Conservation (phyloP, 2,797 vertebrate species). For the Fundulus diaphanus region DNA sequence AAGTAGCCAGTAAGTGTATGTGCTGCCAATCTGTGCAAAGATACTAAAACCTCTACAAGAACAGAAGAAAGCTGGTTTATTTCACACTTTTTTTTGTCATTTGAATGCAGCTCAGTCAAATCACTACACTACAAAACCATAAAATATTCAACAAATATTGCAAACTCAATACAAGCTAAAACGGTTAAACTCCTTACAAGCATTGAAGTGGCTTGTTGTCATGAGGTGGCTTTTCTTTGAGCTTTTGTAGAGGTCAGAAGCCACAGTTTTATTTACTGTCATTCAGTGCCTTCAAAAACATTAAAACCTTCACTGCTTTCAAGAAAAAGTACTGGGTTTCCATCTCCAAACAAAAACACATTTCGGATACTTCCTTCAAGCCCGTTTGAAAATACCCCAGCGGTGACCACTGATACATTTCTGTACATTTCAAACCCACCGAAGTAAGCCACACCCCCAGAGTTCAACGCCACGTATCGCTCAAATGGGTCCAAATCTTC, state of each 20-base stretch:
- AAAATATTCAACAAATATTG: not conserved
- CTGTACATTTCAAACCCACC: slow-evolving; percentile 87
- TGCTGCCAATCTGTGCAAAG: not conserved
- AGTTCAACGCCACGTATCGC: slow-evolving; percentile 86
- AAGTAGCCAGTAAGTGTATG: not conserved
- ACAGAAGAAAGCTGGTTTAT: not conserved
- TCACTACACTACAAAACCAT: not conserved
- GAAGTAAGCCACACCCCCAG: slow-evolving; percentile 84
- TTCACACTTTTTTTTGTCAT: not conserved
- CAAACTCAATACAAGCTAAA: not conserved
- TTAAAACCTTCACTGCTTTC: slow-evolving; percentile 86
- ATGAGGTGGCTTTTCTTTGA: not conserved
- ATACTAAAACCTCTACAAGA: not conserved
- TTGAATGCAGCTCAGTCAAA: not conserved
- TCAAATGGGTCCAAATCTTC: slow-evolving; percentile 85
- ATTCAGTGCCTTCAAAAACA: slow-evolving; percentile 76
- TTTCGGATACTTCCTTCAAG: slow-evolving; percentile 87
- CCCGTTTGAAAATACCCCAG: slow-evolving; percentile 82
- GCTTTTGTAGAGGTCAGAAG: not conserved
- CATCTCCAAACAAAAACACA: slow-evolving; percentile 84
- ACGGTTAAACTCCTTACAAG: not conserved
- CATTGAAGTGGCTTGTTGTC: not conserved
- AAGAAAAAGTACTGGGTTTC: slow-evolving; percentile 74
- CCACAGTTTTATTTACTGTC: slow-evolving; percentile 23
- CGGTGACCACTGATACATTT: slow-evolving; percentile 79